Base-by-base conservation (phyloP, 2,797 vertebrate species). In the Acropternis orthonyx region DNA sequence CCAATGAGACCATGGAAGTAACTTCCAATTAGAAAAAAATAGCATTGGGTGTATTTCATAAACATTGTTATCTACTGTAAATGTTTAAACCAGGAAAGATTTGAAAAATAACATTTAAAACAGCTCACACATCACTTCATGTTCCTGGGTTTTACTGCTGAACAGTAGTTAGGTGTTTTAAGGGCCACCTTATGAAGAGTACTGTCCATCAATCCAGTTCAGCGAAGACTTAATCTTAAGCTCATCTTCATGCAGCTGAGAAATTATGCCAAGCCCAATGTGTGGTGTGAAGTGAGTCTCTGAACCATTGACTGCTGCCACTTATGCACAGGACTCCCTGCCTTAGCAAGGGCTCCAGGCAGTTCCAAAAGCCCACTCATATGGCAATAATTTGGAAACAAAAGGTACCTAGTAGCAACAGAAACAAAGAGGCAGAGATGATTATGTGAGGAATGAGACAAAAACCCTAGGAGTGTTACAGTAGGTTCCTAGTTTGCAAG, bases 21-120 rank as follows among this genome's bases (percentile, higher is more conserved):
- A 85, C 55, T 89, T 85, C 36, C 74, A 92, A 19, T 55, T 73
- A 76, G 71, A 48, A 44, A 83, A 80, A 90, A 92, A 88, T 36
- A 87, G 46, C n/a, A n/a, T 11, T 2, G 9, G 27, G 24, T 9
- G 6, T 75, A 58, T 87, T 86, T 91, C 41, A 77, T 66, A 75
- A 73, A 58, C 3, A 5, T 52, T 54, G 37, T 78, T 88, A 49
- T 46, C 61, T n/a, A 39, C 41, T n/a, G 41, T 32, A 79, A 86
- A 54, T 21, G 4, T 67, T 90, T 72, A 17, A 88, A 89, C 43
- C 27, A 75, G 51, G 49, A 92, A 85, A 36, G 59, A 73, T 80
- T 76, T 77, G 61, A 85, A 93, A 89, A 89, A 10, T 26, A 49
- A 28, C 37, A 46, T 87, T 72, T 87, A 52, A 46, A 91, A 76